Base-by-base conservation (phyloP, 2,888 invertebrate species). In the Mythimna ferrago region DNA sequence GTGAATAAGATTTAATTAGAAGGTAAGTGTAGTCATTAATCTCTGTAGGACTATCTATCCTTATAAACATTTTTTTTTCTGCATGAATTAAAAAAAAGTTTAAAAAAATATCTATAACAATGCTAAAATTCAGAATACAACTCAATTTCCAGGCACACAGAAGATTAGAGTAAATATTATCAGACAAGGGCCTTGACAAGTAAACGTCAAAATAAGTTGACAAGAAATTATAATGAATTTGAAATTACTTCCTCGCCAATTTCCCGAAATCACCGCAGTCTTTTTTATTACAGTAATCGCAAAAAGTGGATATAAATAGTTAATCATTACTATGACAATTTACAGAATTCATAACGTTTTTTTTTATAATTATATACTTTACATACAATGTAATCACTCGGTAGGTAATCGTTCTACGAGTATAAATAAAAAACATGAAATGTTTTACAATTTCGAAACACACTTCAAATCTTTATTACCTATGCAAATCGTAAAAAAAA, bases 1-100 rank as follows among this genome's bases (percentile, higher is more conserved):
- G 92, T 92, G 92, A 92, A 86, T 87, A 88, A 86, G 79, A 84
- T 78, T 84, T 88, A 88, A 84, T 87, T 85, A 85, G 74, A 83
- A 82, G 92, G 92, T 92, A 85, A 92, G 92, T 88, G 83, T 67
- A 48, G 19, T 2, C 4, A 11, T 16, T 11, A 41, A 57, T 19
- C 6, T 63, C 4, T 26, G n/a, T 11, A 38, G n/a, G n/a, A 35
- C 2, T 61, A 16, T 10, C 2, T 7, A 57, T 3, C 21, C 4
- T 2, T 10, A 19, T 58, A n/a, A 32, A 14, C 0, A 11, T 35
- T 54, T 9, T 5, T 7, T 1, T 26, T 19, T n/a, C 44, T 56
- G 56, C 5, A 11, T 35, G 41, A 73, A 58, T 35, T 16, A 21
- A 35, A 16, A 35, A 51, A 48, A 7, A 14, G 1, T 5, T 53